A percentile compares a stretch with the other conserved stretches of the same genome.
phyloP scores from a whole-genome alignment of 2,113 vertebrate genomes.

The Cottus gobio region DNA sequence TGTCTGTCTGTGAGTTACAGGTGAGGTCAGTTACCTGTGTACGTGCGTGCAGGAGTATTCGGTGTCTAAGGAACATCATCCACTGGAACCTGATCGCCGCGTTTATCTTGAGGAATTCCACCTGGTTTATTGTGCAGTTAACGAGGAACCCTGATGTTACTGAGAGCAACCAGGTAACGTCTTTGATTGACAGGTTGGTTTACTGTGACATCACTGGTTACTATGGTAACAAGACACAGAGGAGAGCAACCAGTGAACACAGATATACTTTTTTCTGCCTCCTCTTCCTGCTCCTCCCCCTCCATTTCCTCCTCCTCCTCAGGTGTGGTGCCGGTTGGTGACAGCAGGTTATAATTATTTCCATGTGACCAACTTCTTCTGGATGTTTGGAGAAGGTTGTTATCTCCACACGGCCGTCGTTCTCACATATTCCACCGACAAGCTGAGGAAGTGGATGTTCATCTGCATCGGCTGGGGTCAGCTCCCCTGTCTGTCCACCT shows the following conservation, averaged over 20 bases:
- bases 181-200: too few species aligned
- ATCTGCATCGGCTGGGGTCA: conserved; percentile 98
- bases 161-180: conserved; percentile 86
- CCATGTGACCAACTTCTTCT: conserved; percentile 98
- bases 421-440: conserved; percentile 97
- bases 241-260: too few species aligned
- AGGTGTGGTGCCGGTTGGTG: conserved; percentile 96
- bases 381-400: conserved; percentile 98
- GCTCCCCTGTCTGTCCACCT: conserved; percentile 44
- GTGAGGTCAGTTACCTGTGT: neutral
- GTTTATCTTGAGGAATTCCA: conserved; percentile 95
- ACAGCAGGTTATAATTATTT: conserved; percentile 97
- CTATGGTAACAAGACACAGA: too few species aligned
- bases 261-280: too few species aligned
- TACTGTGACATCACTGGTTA: too few species aligned
- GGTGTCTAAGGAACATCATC: conserved; percentile 94
- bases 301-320: neutral
- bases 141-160: conserved; percentile 92
- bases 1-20: neutral
- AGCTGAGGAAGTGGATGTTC: conserved; percentile 98
- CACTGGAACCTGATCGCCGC: conserved; percentile 97
- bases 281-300: neutral
- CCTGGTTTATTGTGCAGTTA: conserved; percentile 94
- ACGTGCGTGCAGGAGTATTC: conserved; percentile 88
- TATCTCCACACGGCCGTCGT: conserved; percentile 98